Evolutionary conservation across 2,113 vertebrate genomes (phyloP).

Genomic region (Callorhinus ursinus): DNA sequence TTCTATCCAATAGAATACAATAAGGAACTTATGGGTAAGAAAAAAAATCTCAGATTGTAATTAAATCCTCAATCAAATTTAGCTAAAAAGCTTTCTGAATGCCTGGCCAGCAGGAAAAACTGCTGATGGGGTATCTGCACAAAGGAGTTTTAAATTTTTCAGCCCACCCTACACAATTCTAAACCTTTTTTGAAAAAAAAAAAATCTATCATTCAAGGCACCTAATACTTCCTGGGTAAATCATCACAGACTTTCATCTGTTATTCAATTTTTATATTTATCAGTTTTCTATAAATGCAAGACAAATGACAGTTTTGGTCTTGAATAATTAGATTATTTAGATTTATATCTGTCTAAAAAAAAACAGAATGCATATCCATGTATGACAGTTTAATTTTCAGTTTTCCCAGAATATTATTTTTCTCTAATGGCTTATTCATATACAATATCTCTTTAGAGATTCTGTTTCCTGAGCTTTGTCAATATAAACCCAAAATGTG

Average conservation of each 20-base stretch:
- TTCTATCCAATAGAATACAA: neutral
- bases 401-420: neutral
- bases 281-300: neutral
- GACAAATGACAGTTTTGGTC: neutral
- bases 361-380: neutral
- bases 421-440: neutral
- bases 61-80: neutral
- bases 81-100: neutral
- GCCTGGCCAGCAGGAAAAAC: neutral
- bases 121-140: neutral
- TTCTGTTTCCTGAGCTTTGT: conserved; percentile 1
- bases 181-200: neutral
- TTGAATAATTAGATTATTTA: conserved; percentile 20
- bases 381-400: conserved; percentile 21
- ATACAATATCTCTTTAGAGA: neutral
- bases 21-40: neutral
- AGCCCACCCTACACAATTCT: neutral
- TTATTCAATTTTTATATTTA: neutral
- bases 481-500: neutral
- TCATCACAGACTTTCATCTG: neutral
- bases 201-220: neutral
- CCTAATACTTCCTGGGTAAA: neutral
- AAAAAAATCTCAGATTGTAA: neutral
- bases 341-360: neutral
- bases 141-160: neutral